Evolutionary conservation across 1,140 invertebrate genomes (phyloP).

Genomic region (Choristoneura fumiferana): DNA sequence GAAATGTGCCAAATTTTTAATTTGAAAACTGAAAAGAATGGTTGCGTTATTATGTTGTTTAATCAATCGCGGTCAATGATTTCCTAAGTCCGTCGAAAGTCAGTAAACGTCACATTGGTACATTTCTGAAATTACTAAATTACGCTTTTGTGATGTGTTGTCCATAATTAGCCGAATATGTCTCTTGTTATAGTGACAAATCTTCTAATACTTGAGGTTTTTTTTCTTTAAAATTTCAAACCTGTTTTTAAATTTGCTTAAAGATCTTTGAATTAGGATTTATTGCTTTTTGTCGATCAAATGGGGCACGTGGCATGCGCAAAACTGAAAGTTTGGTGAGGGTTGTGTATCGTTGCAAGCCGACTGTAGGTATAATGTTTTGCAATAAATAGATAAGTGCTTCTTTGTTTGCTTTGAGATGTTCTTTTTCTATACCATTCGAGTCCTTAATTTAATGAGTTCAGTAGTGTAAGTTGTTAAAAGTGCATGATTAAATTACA

Average conservation of each 20-base stretch:
- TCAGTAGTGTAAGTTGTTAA: conserved; percentile 47
- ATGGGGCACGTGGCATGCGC: conserved; percentile 66
- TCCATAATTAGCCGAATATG: conserved; percentile 37
- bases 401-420: conserved; percentile 68
- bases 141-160: conserved; percentile 77
- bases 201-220: conserved; percentile 46
- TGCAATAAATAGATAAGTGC: conserved; percentile 51
- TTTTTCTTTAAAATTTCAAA: conserved; percentile 14
- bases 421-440: conserved; percentile 54
- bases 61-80: background rate
- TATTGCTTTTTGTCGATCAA: conserved; percentile 44
- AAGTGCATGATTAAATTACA: conserved; percentile 56
- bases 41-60: background rate
- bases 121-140: conserved; percentile 57
- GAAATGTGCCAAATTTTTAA: conserved; percentile 62
- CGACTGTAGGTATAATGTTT: conserved; percentile 47
- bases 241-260: background rate
- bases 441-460: conserved; percentile 59
- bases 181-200: conserved; percentile 49
- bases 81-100: background rate
- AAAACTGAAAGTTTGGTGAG: conserved; percentile 54
- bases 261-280: conserved; percentile 18
- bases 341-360: conserved; percentile 50
- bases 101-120: conserved; percentile 42
- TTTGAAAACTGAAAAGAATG: background rate